Evolutionary conservation across 2,888 invertebrate species (phyloP).

Genomic region (Tipula lateralis): DNA sequence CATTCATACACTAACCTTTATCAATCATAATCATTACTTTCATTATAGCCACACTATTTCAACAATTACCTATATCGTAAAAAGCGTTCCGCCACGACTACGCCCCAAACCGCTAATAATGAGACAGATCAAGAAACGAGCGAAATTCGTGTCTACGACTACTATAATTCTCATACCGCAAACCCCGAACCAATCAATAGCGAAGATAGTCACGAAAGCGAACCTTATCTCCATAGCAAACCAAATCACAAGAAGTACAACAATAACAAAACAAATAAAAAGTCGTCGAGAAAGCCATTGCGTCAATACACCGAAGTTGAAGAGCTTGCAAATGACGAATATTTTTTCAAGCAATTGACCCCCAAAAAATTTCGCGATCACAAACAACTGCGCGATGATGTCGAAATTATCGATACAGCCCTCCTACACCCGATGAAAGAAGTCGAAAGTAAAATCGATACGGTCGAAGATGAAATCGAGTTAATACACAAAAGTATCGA

Average conservation of each 20-base stretch:
- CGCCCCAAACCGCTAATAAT: neutral
- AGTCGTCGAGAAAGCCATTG: neutral
- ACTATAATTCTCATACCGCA: constrained; percentile 21
- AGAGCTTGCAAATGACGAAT: constrained; percentile 34
- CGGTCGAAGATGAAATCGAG: neutral
- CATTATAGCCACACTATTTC: neutral
- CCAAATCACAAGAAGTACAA: neutral
- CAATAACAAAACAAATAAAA: neutral
- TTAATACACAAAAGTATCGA: neutral
- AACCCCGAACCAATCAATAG: neutral
- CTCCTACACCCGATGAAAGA: neutral
- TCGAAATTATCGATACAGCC: neutral
- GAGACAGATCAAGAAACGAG: neutral
- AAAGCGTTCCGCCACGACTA: neutral
- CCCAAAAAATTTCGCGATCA: constrained; percentile 25
- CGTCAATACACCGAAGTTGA: constrained; percentile 33
- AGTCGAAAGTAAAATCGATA: neutral
- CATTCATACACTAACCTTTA: neutral
- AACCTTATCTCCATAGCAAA: neutral
- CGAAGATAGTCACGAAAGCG: neutral
- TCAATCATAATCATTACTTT: neutral
- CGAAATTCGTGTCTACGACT: constrained; percentile 31
- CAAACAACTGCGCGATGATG: constrained; percentile 26
- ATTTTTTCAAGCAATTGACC: constrained; percentile 32
- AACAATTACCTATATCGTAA: constrained; percentile 3